A percentile compares a stretch with the other conserved stretches of the same genome.
Conservation (phyloP, 2,888 invertebrate species). For the Sipunculus nudus region DNA sequence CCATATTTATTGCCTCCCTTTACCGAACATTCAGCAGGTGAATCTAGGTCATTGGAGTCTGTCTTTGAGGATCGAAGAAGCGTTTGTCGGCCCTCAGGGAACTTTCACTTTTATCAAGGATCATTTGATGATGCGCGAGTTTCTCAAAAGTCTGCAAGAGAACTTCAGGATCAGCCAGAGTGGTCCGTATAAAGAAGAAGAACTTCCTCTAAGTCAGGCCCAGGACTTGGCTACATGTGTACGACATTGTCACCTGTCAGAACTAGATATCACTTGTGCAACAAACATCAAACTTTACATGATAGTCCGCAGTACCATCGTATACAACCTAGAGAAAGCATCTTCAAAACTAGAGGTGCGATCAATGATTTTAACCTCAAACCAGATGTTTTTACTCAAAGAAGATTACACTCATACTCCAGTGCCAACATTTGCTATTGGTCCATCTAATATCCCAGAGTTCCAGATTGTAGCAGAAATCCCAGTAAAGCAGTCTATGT, state of each 20-base stretch:
- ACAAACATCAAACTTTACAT: slow-evolving; percentile 35
- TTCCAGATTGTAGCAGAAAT: slow-evolving; percentile 53
- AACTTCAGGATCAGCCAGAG: slow-evolving; percentile 31
- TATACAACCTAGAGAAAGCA: no score
- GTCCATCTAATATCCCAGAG: slow-evolving; percentile 41
- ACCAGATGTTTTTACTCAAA: slow-evolving; percentile 51
- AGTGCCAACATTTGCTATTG: slow-evolving; percentile 52
- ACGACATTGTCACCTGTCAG: slow-evolving; percentile 19
- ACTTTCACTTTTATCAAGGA: slow-evolving; percentile 54
- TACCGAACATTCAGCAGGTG: slow-evolving; percentile 57
- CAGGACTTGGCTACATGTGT: no score
- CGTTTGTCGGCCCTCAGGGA: slow-evolving; percentile 57
- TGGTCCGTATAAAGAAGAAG: slow-evolving; percentile 37
- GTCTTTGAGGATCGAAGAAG: slow-evolving; percentile 58
- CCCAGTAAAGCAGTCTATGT: slow-evolving; percentile 52
- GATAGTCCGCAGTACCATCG: slow-evolving; percentile 32
- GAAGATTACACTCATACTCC: slow-evolving; percentile 55
- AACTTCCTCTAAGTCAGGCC: slow-evolving; percentile 17
- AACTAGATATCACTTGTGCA: slow-evolving; percentile 9
- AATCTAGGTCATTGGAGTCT: slow-evolving; percentile 55
- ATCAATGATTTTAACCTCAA: slow-evolving; percentile 51
- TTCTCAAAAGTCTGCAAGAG: slow-evolving; percentile 47
- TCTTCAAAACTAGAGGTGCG: no score
- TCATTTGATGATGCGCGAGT: slow-evolving; percentile 50
- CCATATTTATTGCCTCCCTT: slow-evolving; percentile 55